These are phyloP conservation scores for Chaenogobius annularis DNA, from an alignment of 2,113 vertebrate genomes.

Conservation along the genomic window DNA sequence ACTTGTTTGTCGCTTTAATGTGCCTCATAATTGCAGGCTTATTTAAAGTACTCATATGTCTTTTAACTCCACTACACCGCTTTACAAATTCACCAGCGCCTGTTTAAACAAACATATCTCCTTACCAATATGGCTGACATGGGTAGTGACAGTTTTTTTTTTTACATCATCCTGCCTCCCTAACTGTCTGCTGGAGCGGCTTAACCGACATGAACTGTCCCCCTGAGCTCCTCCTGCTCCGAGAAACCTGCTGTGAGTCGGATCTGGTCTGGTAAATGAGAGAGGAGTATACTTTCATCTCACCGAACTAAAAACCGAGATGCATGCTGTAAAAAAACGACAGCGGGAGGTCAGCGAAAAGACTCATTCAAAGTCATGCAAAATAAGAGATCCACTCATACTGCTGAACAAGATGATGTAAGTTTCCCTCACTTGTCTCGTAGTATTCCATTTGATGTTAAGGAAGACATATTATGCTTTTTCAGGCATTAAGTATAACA, in stretches of 20 bases:
- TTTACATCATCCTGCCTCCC: constrained; percentile 4
- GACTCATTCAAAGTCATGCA: constrained; percentile 15
- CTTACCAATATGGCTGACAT: neutral
- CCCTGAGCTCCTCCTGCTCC: constrained; percentile 38
- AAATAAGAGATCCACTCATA: constrained; percentile 23
- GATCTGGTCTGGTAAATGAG: constrained; percentile 24
- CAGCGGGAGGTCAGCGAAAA: neutral
- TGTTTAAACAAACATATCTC: constrained; percentile 23
- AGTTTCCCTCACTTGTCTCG: neutral
- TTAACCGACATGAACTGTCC: constrained; percentile 48
- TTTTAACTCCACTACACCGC: neutral
- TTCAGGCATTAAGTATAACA: no score
- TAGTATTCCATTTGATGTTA: no score
- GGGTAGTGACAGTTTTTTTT: constrained; percentile 23
- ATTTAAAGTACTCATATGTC: neutral
- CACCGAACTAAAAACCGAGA: neutral
- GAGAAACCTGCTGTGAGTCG: constrained; percentile 40
- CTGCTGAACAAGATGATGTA: constrained; percentile 14
- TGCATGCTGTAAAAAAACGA: neutral
- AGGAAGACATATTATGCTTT: no score
- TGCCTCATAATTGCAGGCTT: neutral
- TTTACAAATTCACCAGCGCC: constrained; percentile 17
- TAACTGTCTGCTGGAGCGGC: constrained; percentile 18
- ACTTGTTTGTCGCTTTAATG: neutral
- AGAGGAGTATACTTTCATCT: constrained; percentile 27